Evolutionary conservation across 2,888 invertebrate genomes (phyloP), one percentile per base, ranked within the genome.

Genomic region (Saturnia pavonia): DNA sequence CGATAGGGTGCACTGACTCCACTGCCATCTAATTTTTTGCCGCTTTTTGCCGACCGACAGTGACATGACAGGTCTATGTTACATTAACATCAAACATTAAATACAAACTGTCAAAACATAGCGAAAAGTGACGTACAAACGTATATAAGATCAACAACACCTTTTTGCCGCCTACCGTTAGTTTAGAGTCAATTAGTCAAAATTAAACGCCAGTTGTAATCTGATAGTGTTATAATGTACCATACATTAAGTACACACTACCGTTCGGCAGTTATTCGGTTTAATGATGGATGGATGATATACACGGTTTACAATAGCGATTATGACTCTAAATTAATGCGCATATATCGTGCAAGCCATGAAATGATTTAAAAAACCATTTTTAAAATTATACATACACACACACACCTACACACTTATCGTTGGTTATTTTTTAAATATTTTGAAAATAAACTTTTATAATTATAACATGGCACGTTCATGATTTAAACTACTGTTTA

Each of bases 51-150:
- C 69, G 70, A 68, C 80, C 88, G 91, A 90, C 91, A 91, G 81
- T 89, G 87, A 90, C 89, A 88, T 85, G 89, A 85, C 80, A 78
- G 76, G 82, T 78, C 77, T 78, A 80, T 77, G 75, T 80, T 76
- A 76, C 75, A 76, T 78, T 84, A 85, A 85, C 81, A 88, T 83
- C 87, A 89, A 78, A 75, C 76, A n/a, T n/a, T n/a, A 77, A 84
- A 82, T 81, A 80, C 82, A 72, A 81, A 75, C 78, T 77, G 85
- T 88, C 86, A 86, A 82, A 89, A 88, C 82, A 87, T 82, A 82
- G 75, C 78, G 78, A 74, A 75, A 78, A 76, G 74, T 75, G 75
- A 77, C 77, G 78, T 77, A 77, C 80, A 79, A 82, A 81, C 79
- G 71, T 77, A 81, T 34, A 6, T 81, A 84, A 82, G 84, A 83